Evolutionary conservation across 2,888 invertebrate species (phyloP), one percentile per base, ranked within the genome.

Genomic region (Sarcophaga carnaria): DNA sequence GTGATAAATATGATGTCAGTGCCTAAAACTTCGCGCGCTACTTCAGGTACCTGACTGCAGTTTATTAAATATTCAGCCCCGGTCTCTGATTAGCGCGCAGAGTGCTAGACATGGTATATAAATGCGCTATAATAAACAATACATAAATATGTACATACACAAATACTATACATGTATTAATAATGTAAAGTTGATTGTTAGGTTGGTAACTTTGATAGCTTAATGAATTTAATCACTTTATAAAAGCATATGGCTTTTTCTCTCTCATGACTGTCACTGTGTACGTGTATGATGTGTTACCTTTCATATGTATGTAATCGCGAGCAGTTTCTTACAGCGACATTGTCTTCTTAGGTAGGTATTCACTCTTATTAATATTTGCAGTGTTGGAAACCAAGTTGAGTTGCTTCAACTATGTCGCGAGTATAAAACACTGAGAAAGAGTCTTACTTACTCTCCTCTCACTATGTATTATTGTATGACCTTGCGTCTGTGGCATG

Each of bases 31-130:
- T 94, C 97, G 97, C 97, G 98, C 98, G 98, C 98, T 98, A 98
- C 98, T 98, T 98, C 97, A 97, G 98, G 98, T 98, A 98, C 98
- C 98, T 98, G 98, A 98, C 98, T 97, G 94, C 93, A 93, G 94
- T 92, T 93, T 94, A 93, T 88, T 88, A 90, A 95, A 84, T 88
- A 95, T 90, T 90, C 91, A 97, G 97, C 94, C 96, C 95, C 95
- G 97, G 97, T 95, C 96, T 96, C 97, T 95, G 96, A 96, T 97
- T 97, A 97, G 96, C 97, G 95, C 97, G 96, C 95, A 95, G 95
- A 95, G 95, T 95, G 94, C 83, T 88, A 87, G 88, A 88, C 88
- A 79, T 86, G 37, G 17, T 66, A 66, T 70, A 54, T 54, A 69
- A 54, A 54, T 54, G 54, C 12, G 54, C 54, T 22, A 64, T 27